Percentiles rank a stretch among this genome's conserved stretches.
These are phyloP conservation scores for Antheraea assamensis DNA, from an alignment of 2,888 invertebrate species.

Conservation along the genomic window DNA sequence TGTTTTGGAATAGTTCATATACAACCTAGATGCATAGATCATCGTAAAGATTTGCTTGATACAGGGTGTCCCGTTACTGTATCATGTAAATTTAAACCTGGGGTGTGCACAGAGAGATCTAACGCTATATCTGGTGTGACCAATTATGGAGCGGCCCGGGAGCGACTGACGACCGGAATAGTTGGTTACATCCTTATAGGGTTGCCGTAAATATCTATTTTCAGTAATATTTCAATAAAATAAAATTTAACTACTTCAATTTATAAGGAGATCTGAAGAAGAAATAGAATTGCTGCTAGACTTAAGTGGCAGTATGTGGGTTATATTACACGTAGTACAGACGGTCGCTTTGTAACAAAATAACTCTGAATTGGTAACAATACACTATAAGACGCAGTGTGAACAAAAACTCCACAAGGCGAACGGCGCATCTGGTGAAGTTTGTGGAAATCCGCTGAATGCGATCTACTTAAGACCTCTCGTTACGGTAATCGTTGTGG, in stretches of 20 bases:
- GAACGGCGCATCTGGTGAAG: too few relatives aligned
- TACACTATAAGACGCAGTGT: too few relatives aligned
- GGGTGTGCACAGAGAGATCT: conserved; percentile 38
- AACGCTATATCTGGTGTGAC: conserved; percentile 45
- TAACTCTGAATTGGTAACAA: too few relatives aligned
- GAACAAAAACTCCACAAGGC: too few relatives aligned
- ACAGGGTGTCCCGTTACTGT: conserved; percentile 25
- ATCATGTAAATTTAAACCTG: conserved; percentile 36
- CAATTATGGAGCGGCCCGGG: conserved; percentile 52
- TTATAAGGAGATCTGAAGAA: too few relatives aligned
- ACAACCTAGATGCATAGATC: not conserved
- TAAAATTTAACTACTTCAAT: not conserved
- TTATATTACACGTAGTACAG: too few relatives aligned
- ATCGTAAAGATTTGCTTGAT: not conserved
- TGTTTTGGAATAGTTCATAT: not conserved
- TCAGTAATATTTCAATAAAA: not conserved
- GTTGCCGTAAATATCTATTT: conserved; percentile 30
- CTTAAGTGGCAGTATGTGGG: too few relatives aligned
- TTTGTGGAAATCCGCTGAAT: too few relatives aligned
- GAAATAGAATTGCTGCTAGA: too few relatives aligned
- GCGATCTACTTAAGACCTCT: too few relatives aligned
- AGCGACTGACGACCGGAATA: conserved; percentile 47
- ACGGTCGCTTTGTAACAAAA: too few relatives aligned
- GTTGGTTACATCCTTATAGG: conserved; percentile 43
- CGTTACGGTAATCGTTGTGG: too few relatives aligned